Evolutionary conservation across 2,113 vertebrate genomes (phyloP).

Genomic region (Colossoma macropomum): DNA sequence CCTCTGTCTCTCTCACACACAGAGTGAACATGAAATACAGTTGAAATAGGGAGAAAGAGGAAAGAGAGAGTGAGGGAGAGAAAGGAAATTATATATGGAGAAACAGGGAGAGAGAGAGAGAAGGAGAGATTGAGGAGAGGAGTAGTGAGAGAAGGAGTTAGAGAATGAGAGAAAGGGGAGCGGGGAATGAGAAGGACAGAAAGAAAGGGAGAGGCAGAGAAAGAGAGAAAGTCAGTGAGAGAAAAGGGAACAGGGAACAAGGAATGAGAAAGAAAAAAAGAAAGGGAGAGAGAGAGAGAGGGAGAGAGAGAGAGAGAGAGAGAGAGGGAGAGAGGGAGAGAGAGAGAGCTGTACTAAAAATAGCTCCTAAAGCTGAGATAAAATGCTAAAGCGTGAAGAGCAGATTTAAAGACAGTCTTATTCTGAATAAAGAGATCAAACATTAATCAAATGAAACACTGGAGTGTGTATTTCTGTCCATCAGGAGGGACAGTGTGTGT

Average conservation of each 20-base stretch:
- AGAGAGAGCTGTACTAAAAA: conserved; percentile 3
- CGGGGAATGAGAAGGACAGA: conserved; percentile 29
- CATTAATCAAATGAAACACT: not conserved
- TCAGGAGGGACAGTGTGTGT: not conserved
- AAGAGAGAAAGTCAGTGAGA: conserved; percentile 16
- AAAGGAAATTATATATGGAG: not conserved
- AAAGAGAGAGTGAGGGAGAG: not conserved
- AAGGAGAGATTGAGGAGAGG: too few species aligned
- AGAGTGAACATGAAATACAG: too few species aligned
- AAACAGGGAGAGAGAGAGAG: conserved; percentile 3
- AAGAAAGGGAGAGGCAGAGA: conserved; percentile 22
- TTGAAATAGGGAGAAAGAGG: too few species aligned
- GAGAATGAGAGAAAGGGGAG: not conserved
- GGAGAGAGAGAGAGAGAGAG: conserved; percentile 35
- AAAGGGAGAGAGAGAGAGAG: not conserved
- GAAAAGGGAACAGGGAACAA: conserved; percentile 5
- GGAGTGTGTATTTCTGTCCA: not conserved
- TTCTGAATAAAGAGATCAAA: too few species aligned
- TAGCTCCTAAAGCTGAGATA: too few species aligned
- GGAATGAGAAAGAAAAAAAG: conserved; percentile 23
- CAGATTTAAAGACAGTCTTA: too few species aligned
- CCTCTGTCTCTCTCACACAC: too few species aligned
- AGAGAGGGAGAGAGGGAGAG: conserved; percentile 30
- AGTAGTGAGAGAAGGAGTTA: conserved; percentile 6
- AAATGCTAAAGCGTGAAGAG: too few species aligned